These are phyloP conservation scores for Aphelinus certus DNA, from an alignment of 1,140 invertebrate species.

Conservation along the genomic window DNA sequence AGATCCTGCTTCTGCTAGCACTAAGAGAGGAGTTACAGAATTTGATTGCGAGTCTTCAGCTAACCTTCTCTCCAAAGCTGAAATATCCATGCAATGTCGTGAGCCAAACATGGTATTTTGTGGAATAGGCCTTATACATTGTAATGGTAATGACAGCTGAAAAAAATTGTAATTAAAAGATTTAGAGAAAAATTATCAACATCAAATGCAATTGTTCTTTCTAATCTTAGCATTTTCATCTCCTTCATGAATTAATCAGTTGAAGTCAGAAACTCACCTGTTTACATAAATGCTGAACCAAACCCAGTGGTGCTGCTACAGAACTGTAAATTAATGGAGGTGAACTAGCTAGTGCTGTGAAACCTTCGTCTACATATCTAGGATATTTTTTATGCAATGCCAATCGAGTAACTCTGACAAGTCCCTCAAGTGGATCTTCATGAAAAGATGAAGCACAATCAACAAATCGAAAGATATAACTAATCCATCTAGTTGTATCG, in stretches of 20 bases:
- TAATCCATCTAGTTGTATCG: conserved; percentile 81
- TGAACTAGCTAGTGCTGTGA: conserved; percentile 76
- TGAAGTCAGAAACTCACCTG: conserved; percentile 65
- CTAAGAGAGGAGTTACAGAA: conserved; percentile 78
- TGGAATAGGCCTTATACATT: conserved; percentile 85
- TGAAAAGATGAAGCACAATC: conserved; percentile 81
- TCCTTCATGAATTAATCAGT: no score
- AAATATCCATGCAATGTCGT: conserved; percentile 80
- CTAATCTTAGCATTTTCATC: no score
- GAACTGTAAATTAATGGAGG: conserved; percentile 87
- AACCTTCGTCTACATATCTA: conserved; percentile 83
- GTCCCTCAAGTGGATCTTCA: conserved; percentile 80
- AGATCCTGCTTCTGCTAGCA: conserved; percentile 85
- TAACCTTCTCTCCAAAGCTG: conserved; percentile 81
- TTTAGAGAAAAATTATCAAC: no score
- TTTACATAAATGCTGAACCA: conserved; percentile 82
- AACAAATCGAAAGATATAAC: conserved; percentile 78
- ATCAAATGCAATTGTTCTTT: no score
- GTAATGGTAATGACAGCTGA: conserved; percentile 79
- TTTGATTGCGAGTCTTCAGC: conserved; percentile 80
- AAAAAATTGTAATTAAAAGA: conserved; percentile 40
- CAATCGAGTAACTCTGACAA: conserved; percentile 80
- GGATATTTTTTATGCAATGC: conserved; percentile 84
- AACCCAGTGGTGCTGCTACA: conserved; percentile 75
- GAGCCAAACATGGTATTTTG: conserved; percentile 79